Evolutionary conservation across 2,113 vertebrate genomes (phyloP).

Genomic region (Bufo gargarizans): DNA sequence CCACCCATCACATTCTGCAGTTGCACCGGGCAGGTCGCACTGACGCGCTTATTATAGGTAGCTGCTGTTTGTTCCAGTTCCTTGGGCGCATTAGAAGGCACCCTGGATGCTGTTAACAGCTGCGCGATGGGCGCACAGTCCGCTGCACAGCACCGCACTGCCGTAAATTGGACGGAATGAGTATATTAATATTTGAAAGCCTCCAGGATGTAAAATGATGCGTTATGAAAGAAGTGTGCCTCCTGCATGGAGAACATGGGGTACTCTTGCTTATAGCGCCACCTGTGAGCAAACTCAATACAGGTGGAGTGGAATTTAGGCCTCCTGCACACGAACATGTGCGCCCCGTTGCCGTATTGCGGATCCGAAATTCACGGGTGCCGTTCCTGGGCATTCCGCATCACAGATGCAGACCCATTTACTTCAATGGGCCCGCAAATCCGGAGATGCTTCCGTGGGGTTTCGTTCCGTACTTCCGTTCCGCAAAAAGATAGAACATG

Average conservation of each 20-base stretch:
- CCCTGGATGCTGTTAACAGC: background rate
- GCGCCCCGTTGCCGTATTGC: no score
- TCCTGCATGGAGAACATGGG: background rate
- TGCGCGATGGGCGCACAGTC: background rate
- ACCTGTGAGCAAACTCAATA: background rate
- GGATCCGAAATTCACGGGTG: no score
- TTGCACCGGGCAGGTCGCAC: background rate
- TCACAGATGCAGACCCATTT: no score
- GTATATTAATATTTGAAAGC: slow-evolving; percentile 46
- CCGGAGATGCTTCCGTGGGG: no score
- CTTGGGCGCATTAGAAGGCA: background rate
- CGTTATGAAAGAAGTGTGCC: slow-evolving; percentile 2
- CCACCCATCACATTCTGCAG: background rate
- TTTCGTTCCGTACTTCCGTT: no score
- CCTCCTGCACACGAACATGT: no score
- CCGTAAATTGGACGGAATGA: background rate
- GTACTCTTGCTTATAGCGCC: background rate
- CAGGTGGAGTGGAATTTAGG: background rate
- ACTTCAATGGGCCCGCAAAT: no score
- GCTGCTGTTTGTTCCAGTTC: background rate
- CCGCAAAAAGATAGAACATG: no score
- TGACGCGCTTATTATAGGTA: background rate
- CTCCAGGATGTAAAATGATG: slow-evolving; percentile 5
- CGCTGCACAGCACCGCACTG: background rate
- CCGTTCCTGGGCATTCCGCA: no score